Percentiles rank a stretch among this genome's conserved stretches.
Conservation (phyloP, 2,888 invertebrate species). For the Oscheius sp. region DNA sequence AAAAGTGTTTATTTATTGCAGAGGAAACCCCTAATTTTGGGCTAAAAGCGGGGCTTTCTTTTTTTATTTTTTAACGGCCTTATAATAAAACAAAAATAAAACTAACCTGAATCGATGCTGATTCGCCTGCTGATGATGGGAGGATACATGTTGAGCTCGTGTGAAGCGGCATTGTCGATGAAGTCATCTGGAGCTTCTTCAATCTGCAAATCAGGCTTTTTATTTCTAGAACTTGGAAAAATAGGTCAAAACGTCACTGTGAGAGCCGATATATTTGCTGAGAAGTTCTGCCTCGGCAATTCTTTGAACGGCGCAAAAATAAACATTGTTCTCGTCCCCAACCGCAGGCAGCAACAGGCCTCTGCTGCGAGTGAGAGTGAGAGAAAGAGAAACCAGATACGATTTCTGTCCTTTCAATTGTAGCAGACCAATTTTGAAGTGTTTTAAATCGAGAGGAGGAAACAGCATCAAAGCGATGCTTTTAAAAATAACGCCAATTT, state of each 20-base stretch:
- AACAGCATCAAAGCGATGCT: too few species aligned
- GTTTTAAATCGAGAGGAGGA: too few species aligned
- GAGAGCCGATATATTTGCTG: neutral
- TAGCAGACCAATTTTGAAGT: neutral
- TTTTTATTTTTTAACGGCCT: neutral
- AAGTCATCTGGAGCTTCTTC: neutral
- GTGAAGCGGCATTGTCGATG: slow-evolving; percentile 2
- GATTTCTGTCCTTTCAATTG: neutral
- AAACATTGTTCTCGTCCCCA: slow-evolving; percentile 10
- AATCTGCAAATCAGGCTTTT: slow-evolving; percentile 5
- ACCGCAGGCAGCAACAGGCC: neutral
- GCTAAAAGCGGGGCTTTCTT: neutral
- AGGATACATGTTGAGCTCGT: neutral
- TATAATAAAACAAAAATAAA: neutral
- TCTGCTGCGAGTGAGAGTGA: neutral
- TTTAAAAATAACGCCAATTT: too few species aligned
- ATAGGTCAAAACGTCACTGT: neutral
- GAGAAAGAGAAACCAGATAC: neutral
- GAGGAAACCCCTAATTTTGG: too few species aligned
- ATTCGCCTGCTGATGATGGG: neutral
- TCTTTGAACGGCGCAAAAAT: neutral
- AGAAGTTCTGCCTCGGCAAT: neutral
- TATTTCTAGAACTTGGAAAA: neutral
- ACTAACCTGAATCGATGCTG: slow-evolving; percentile 19
- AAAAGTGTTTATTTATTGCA: too few species aligned